Evolutionary conservation across 1,140 invertebrate species (phyloP), one percentile per base, ranked within the genome.

Genomic region (Phymastichus coffea): DNA sequence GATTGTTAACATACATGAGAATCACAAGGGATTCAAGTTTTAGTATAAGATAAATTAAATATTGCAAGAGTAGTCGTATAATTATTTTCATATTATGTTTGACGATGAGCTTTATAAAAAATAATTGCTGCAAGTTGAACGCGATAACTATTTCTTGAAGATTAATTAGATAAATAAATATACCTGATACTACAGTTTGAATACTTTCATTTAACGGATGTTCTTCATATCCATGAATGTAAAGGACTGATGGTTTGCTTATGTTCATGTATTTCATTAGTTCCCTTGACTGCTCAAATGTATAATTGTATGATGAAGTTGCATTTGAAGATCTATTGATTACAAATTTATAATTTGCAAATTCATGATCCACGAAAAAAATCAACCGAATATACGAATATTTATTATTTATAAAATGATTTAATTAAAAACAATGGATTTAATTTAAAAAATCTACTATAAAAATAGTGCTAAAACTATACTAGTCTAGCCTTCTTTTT

Each of bases 141-240:
- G n/a, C n/a, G n/a, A n/a, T n/a, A n/a, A n/a, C n/a, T n/a, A n/a
- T n/a, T n/a, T n/a, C n/a, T n/a, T n/a, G n/a, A n/a, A n/a, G n/a
- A n/a, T n/a, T n/a, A n/a, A n/a, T n/a, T n/a, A n/a, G n/a, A n/a
- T 25, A 46, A 46, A 46, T 26, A 33, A 19, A 48, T 9, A 28
- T 70, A 80, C 78, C 77, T 47, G 64, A 25, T 17, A 71, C 65
- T 6, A 80, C 43, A 0, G 68, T 64, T n/a, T 38, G 54, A 6
- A 73, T 69, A 22, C 74, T 76, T 12, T 64, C 54, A 4, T 67
- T 70, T 2, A 59, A 57, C 1, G 67, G 28, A 51, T 66, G 61
- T 55, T 81, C 77, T 0, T 57, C 63, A 12, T 64, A 80, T 0
- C 79, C 78, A 46, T 79, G 77, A 17, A 81, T 67, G 47, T 78